Conservation (phyloP, 1,140 invertebrate genomes). For the Protaetia brevitarsis region DNA sequence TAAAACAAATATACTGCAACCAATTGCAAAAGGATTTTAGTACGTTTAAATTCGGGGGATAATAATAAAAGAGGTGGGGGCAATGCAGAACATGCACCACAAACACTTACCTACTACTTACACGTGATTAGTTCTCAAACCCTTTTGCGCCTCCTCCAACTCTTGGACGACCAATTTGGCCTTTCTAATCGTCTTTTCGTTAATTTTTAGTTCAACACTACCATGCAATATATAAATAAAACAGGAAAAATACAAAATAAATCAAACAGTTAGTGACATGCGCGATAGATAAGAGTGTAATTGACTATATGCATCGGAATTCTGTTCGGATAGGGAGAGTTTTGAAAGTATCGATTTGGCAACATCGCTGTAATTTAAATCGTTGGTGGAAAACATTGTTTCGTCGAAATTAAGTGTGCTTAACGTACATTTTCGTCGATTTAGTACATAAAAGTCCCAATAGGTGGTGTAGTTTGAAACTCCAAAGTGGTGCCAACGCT, state of each 20-base stretch:
- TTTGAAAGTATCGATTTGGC: too few species aligned
- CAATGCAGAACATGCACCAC: constrained; percentile 12
- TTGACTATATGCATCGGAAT: too few species aligned
- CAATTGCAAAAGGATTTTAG: background rate
- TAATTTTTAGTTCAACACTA: constrained; percentile 11
- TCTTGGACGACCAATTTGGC: constrained; percentile 14
- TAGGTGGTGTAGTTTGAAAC: too few species aligned
- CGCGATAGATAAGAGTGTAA: too few species aligned
- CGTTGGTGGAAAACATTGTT: too few species aligned
- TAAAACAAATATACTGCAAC: too few species aligned
- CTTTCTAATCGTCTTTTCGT: constrained; percentile 21
- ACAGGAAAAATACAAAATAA: background rate
- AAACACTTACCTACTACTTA: constrained; percentile 4
- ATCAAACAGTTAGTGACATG: background rate
- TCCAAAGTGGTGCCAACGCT: too few species aligned
- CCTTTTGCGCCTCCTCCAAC: constrained; percentile 7
- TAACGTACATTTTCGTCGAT: too few species aligned
- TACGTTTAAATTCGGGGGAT: background rate
- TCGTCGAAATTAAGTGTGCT: too few species aligned
- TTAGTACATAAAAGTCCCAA: too few species aligned
- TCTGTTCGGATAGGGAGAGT: too few species aligned
- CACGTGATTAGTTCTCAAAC: constrained; percentile 14
- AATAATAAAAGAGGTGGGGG: background rate
- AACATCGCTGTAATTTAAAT: too few species aligned
- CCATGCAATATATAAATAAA: constrained; percentile 10